Base-by-base conservation (phyloP, 2,113 vertebrate species). In the Pseudonaja textilis region DNA sequence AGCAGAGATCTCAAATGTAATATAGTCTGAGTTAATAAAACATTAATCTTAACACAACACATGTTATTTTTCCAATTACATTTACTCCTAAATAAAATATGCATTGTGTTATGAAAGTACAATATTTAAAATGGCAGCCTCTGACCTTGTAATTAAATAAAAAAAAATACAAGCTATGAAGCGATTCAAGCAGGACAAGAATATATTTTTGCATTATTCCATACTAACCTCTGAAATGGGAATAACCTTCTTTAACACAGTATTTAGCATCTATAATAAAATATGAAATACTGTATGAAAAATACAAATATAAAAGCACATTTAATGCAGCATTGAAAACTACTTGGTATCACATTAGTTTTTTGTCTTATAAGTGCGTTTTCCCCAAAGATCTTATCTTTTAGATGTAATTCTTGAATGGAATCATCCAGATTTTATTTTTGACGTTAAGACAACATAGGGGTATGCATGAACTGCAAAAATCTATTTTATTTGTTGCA, bases 1-100 rank as follows among this genome's bases (percentile, higher is more conserved):
- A 96, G 59, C 26, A 39, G 90, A 74, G 47, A 85, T 42, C 54
- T 93, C 89, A 89, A 18, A 61, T 92, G 25, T 6, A 90, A 81
- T 10, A 90, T 10, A 59, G 94, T 12, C 55, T 85, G 88, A 93
- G 74, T 18, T 61, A 89, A 23, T 18, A 89, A n/a, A 25, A 91
- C 42, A 56, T 20, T 3, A 47, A 0, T 47, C 0, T 0, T 26
- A 90, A 55, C 54, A 18, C 61, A 81, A 59, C 47, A 69, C n/a
- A 0, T 0, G 64, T 87, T 89, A 92, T 25, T 91, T 95, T 10
- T 9, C 4, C 25, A 26, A 5, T 1, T 87, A 69, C 54, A 94
- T 10, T 74, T 87, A 88, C 26, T n/a, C 20, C 42, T 45, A 45
- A 85, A 23, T 29, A 88, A 29, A n/a, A 59, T 45, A 92, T 18